These are phyloP conservation scores for Leptinotarsa peninsularis DNA, from an alignment of 2,888 invertebrate genomes.

Conservation along the genomic window DNA sequence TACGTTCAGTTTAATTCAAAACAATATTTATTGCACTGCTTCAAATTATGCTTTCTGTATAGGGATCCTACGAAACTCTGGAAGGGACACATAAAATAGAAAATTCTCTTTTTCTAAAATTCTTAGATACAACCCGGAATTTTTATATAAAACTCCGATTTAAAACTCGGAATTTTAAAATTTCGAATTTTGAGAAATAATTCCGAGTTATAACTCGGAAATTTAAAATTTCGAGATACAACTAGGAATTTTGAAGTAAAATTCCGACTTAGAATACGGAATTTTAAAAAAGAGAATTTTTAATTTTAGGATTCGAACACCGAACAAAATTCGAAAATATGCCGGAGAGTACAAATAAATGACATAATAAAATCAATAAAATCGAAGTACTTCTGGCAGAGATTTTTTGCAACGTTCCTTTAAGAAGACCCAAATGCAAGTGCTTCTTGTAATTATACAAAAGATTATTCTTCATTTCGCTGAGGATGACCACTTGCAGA, in stretches of 20 bases:
- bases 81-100: not conserved
- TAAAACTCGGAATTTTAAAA: not conserved
- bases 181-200: not conserved
- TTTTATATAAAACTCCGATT: not conserved
- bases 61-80: not conserved
- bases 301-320: not conserved
- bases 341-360: not conserved
- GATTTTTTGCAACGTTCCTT: not conserved
- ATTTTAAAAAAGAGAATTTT: not conserved
- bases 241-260: not conserved
- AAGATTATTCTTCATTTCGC: not conserved
- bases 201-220: not conserved
- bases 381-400: constrained; percentile 7
- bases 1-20: not conserved
- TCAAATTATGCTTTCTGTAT: not conserved
- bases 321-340: not conserved
- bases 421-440: not conserved
- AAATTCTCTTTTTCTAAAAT: not conserved
- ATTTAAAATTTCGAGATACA: not conserved
- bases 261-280: not conserved
- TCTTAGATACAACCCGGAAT: not conserved
- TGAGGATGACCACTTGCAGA: not conserved
- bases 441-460: not conserved
- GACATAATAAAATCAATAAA: not conserved
- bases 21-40: not conserved